phyloP scores from a whole-genome alignment of 2,797 vertebrate genomes.

The Agapornis canus region DNA sequence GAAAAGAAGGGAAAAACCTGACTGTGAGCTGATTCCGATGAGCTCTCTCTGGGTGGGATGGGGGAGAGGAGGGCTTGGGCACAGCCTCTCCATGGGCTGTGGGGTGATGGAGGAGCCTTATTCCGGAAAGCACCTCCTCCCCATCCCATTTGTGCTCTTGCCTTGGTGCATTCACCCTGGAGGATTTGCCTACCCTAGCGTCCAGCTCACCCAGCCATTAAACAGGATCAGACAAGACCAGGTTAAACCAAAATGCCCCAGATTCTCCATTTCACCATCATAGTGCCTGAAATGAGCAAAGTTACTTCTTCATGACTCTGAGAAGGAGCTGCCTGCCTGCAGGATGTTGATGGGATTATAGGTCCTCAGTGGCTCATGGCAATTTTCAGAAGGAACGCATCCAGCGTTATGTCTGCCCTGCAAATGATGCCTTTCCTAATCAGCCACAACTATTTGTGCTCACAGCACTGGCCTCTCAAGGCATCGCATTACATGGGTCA shows the following conservation, averaged over 20 bases:
- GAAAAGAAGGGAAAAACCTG: not conserved
- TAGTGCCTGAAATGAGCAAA: not conserved
- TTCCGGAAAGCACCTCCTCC: not conserved
- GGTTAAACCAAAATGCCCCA: not conserved
- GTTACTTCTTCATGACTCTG: not conserved
- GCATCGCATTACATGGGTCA: not conserved
- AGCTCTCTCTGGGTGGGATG: fast-evolving
- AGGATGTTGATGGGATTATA: not conserved
- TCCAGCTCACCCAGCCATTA: not conserved
- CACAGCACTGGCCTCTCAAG: not conserved
- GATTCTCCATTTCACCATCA: not conserved
- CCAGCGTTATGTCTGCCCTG: not conserved
- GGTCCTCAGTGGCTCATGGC: not conserved
- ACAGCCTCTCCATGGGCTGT: not conserved
- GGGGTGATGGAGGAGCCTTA: not conserved
- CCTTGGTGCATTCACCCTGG: not conserved
- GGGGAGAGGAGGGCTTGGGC: not conserved
- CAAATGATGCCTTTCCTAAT: not conserved
- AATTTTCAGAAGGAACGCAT: not conserved
- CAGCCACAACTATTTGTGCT: not conserved
- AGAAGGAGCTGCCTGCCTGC: not conserved
- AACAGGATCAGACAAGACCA: not conserved
- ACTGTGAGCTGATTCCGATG: not conserved
- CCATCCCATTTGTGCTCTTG: fast-evolving
- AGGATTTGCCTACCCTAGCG: not conserved